Evolutionary conservation across 2,113 vertebrate species (phyloP).

Genomic region (Chionomys nivalis): DNA sequence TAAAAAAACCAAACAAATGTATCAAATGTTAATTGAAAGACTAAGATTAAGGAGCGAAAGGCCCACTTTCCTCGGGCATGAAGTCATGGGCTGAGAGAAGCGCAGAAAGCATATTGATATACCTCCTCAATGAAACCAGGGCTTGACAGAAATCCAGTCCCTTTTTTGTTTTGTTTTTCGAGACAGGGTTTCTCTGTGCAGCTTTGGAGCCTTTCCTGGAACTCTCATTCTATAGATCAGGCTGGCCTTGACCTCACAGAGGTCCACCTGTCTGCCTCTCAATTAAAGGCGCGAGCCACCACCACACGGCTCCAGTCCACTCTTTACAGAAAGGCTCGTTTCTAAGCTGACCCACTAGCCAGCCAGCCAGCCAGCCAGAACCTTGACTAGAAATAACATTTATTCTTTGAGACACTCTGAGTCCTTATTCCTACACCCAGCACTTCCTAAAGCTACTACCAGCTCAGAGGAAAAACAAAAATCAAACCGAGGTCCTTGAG

Average conservation of each 20-base stretch:
- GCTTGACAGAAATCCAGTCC: too few relatives aligned
- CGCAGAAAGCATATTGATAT: background rate
- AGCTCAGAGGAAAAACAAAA: background rate
- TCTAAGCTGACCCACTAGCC: background rate
- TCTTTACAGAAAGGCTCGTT: background rate
- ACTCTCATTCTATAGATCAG: too few relatives aligned
- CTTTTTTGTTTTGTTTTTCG: too few relatives aligned
- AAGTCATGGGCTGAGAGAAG: background rate
- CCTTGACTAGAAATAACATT: background rate
- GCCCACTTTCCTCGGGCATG: background rate
- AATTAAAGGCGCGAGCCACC: too few relatives aligned
- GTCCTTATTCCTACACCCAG: too few relatives aligned
- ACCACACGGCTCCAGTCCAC: too few relatives aligned
- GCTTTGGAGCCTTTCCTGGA: too few relatives aligned
- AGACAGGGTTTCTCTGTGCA: too few relatives aligned
- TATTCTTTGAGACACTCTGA: background rate
- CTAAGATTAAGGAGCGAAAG: background rate
- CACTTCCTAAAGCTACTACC: background rate
- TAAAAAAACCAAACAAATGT: background rate
- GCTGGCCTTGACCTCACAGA: too few relatives aligned
- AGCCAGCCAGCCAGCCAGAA: background rate
- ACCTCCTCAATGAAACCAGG: background rate
- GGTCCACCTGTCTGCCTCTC: too few relatives aligned
- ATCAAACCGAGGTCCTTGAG: background rate
- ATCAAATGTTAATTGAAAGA: background rate